phyloP scores from a whole-genome alignment of 2,797 vertebrate species.

The Perdix hodgsoniae region DNA sequence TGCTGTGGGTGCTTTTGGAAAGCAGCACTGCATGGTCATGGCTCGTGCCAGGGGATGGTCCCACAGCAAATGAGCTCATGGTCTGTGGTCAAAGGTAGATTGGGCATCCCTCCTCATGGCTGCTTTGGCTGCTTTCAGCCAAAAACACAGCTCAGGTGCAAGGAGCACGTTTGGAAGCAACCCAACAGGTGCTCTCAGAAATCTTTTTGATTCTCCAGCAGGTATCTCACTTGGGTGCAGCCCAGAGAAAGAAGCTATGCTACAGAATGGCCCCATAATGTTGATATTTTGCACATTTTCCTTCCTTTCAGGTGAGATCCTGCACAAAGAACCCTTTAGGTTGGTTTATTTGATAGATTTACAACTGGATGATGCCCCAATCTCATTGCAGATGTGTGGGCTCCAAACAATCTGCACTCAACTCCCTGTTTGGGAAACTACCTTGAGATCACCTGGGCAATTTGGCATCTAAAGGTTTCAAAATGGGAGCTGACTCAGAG shows the following conservation, averaged over 20 bases:
- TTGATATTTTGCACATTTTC: background rate
- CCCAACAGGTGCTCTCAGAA: background rate
- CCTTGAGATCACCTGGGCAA: background rate
- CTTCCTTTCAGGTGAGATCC: background rate
- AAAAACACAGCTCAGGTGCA: background rate
- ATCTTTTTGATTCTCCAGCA: background rate
- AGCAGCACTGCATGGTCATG: rapidly evolving
- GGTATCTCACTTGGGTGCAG: background rate
- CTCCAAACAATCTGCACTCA: background rate
- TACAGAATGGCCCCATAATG: background rate
- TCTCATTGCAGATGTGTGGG: background rate
- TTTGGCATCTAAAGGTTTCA: background rate
- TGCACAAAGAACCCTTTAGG: background rate
- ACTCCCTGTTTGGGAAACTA: background rate
- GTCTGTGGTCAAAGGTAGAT: background rate
- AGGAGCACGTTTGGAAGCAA: background rate
- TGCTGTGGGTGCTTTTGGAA: rapidly evolving
- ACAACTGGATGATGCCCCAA: background rate
- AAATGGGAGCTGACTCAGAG: conserved; percentile 9
- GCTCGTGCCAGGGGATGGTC: background rate
- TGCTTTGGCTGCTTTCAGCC: background rate
- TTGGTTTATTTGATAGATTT: rapidly evolving
- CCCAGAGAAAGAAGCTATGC: background rate
- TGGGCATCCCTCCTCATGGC: background rate
- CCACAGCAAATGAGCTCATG: background rate